Percentiles rank a stretch among this genome's conserved stretches.
Conservation (phyloP, 2,888 invertebrate genomes). For the Vanessa cardui region DNA sequence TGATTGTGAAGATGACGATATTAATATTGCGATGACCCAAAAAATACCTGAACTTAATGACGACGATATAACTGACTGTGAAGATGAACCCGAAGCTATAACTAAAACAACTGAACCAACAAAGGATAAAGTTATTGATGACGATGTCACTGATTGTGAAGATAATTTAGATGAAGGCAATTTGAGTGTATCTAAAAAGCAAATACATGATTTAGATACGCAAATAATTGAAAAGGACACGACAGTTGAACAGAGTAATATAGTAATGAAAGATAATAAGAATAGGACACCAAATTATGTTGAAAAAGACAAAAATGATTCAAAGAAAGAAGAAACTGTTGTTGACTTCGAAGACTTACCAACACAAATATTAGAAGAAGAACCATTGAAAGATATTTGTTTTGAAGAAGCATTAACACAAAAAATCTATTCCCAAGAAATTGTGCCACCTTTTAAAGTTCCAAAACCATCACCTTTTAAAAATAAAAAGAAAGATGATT, state of each 20-base stretch:
- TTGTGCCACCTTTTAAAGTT: slow-evolving; percentile 58
- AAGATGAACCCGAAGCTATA: slow-evolving; percentile 40
- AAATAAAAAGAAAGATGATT: slow-evolving; percentile 51
- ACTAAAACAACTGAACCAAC: not conserved
- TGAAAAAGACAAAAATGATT: slow-evolving; percentile 33
- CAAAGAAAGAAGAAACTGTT: slow-evolving; percentile 9
- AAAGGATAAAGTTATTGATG: slow-evolving; percentile 42
- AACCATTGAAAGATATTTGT: slow-evolving; percentile 23
- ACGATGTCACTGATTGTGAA: slow-evolving; percentile 60
- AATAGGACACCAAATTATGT: slow-evolving; percentile 46
- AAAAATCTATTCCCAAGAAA: slow-evolving; percentile 51
- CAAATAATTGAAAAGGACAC: slow-evolving; percentile 43
- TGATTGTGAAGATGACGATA: slow-evolving; percentile 64
- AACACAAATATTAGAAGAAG: slow-evolving; percentile 45
- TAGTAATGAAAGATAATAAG: slow-evolving; percentile 29
- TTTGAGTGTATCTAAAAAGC: slow-evolving; percentile 12
- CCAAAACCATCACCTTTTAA: slow-evolving; percentile 59
- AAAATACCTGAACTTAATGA: slow-evolving; percentile 43
- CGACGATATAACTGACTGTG: slow-evolving; percentile 59
- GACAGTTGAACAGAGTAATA: slow-evolving; percentile 2
- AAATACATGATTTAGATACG: slow-evolving; percentile 23
- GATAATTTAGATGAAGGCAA: slow-evolving; percentile 34
- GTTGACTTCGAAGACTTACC: slow-evolving; percentile 48
- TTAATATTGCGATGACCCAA: slow-evolving; percentile 54
- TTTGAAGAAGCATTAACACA: slow-evolving; percentile 56